phyloP scores from a whole-genome alignment of 1,140 invertebrate genomes.

The Drosophila pseudoobscura region DNA sequence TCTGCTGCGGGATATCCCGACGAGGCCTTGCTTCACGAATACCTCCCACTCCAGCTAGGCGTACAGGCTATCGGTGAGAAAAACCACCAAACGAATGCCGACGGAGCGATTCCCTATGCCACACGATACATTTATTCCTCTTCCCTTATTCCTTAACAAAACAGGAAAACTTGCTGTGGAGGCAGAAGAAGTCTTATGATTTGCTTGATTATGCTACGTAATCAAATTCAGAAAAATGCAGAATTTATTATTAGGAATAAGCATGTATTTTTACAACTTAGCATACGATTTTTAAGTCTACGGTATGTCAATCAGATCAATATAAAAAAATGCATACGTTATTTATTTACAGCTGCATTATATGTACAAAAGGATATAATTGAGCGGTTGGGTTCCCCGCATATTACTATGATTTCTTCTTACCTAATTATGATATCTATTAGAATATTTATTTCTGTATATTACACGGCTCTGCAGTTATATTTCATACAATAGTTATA shows the following conservation, averaged over 20 bases:
- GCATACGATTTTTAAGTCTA: neutral
- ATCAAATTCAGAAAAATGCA: no score
- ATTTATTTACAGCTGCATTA: slow-evolving; percentile 35
- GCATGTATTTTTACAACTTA: slow-evolving; percentile 17
- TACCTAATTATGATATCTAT: slow-evolving; percentile 16
- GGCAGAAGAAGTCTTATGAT: no score
- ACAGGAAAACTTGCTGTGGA: no score
- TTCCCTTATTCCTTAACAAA: no score
- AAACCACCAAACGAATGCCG: no score
- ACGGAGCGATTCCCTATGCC: no score
- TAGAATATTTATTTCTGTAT: slow-evolving; percentile 3
- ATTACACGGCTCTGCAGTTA: neutral
- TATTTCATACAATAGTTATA: slow-evolving; percentile 5
- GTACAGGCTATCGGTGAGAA: no score
- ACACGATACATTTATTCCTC: no score
- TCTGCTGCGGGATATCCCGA: no score
- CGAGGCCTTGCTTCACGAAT: no score
- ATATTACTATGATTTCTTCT: slow-evolving; percentile 1
- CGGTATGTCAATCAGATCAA: neutral
- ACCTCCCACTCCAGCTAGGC: no score
- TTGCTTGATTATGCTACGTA: no score
- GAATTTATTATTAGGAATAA: neutral
- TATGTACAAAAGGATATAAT: slow-evolving; percentile 21
- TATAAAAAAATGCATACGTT: slow-evolving; percentile 32
- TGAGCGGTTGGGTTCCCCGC: neutral